Conservation (phyloP, 2,797 vertebrate genomes). For the Tauraco hartlaubi region DNA sequence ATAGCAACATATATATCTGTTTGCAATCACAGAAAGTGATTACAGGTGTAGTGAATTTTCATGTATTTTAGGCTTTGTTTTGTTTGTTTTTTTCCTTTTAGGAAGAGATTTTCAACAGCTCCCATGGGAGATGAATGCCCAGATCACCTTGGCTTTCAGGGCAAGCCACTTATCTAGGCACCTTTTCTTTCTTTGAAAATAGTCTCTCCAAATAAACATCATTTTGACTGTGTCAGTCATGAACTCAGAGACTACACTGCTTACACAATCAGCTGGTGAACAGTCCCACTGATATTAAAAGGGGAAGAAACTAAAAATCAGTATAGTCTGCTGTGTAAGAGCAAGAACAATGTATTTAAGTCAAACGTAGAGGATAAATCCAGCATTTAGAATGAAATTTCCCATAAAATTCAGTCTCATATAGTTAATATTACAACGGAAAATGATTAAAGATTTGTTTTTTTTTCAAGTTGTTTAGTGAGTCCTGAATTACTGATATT, state of each 20-base stretch:
- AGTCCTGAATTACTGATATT: background rate
- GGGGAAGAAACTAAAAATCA: background rate
- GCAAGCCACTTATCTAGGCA: fast-evolving
- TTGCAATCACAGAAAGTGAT: background rate
- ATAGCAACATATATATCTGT: background rate
- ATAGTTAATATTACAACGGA: background rate
- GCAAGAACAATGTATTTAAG: background rate
- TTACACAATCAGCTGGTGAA: background rate
- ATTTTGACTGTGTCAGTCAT: fast-evolving
- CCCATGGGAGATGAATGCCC: background rate
- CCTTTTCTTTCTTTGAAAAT: background rate
- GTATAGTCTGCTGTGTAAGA: background rate
- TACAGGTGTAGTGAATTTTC: background rate
- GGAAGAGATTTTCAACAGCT: background rate
- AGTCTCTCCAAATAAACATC: background rate
- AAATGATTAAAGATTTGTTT: background rate
- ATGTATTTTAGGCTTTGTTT: background rate
- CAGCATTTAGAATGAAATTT: background rate
- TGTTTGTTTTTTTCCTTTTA: background rate
- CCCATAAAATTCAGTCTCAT: background rate
- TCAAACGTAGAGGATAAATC: background rate
- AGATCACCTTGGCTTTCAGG: background rate
- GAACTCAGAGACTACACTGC: background rate
- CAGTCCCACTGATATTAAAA: background rate
- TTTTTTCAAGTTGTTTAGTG: background rate